A percentile compares a stretch with the other conserved stretches of the same genome.
Evolutionary conservation across 2,888 invertebrate species (phyloP).

Genomic region (Gandaritis pyraliata): DNA sequence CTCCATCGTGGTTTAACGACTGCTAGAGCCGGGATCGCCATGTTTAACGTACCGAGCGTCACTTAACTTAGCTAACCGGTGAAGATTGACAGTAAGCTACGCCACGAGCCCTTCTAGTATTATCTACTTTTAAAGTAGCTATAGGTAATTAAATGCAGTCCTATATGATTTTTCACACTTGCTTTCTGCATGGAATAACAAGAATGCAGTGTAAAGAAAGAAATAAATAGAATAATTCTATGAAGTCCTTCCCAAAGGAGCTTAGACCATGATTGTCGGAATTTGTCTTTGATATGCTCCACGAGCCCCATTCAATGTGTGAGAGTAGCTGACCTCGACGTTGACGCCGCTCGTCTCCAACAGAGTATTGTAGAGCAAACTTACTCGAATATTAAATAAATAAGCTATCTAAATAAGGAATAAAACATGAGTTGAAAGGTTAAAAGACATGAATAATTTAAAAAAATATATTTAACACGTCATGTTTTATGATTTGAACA

Average conservation of each 20-base stretch:
- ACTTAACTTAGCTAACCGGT: no score
- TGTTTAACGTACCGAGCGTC: no score
- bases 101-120: no score
- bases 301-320: conserved; percentile 39
- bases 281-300: conserved; percentile 37
- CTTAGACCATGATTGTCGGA: conserved; percentile 14
- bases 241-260: conserved; percentile 13
- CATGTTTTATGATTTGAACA: no score
- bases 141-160: not conserved
- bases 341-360: conserved; percentile 11
- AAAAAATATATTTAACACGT: no score
- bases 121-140: no score
- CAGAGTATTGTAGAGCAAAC: conserved; percentile 6
- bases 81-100: no score
- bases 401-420: no score
- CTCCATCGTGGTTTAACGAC: no score
- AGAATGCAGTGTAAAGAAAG: not conserved
- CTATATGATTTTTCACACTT: not conserved
- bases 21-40: no score
- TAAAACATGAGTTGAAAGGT: no score
- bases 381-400: not conserved
- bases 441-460: no score
- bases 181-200: not conserved
- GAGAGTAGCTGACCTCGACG: conserved; percentile 33
- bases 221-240: conserved; percentile 8